A percentile compares a stretch with the other conserved stretches of the same genome.
phyloP scores from a whole-genome alignment of 2,888 invertebrate species.

The Timema cristinae region DNA sequence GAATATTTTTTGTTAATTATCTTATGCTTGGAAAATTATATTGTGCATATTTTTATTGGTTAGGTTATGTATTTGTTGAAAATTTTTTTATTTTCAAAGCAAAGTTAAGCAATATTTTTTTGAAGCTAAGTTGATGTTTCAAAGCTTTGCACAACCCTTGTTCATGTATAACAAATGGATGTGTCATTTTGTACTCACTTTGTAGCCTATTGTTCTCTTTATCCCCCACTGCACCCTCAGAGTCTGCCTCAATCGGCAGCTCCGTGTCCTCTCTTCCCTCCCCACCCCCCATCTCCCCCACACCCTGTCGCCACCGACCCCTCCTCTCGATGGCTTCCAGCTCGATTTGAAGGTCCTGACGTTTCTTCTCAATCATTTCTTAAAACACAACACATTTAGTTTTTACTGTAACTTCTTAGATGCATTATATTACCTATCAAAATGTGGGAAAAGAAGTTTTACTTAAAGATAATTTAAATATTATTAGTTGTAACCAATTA shows the following conservation, averaged over 20 bases:
- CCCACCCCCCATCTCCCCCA: slow-evolving; percentile 30
- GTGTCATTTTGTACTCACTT: slow-evolving; percentile 18
- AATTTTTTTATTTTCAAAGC: too few species aligned
- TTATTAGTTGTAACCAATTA: too few species aligned
- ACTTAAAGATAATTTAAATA: neutral
- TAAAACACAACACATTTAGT: slow-evolving; percentile 14
- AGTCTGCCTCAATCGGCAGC: slow-evolving; percentile 21
- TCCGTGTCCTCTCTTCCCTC: slow-evolving; percentile 23
- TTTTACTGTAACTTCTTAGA: neutral
- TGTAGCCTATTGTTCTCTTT: slow-evolving; percentile 30
- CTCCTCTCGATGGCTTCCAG: slow-evolving; percentile 56
- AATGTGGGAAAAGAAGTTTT: neutral
- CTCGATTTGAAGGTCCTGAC: slow-evolving; percentile 60
- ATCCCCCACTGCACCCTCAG: slow-evolving; percentile 23
- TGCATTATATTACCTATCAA: neutral
- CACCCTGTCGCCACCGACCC: slow-evolving; percentile 32
- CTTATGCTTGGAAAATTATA: too few species aligned
- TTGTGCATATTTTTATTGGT: too few species aligned
- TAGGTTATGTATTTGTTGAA: too few species aligned
- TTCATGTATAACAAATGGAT: neutral
- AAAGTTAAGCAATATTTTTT: too few species aligned
- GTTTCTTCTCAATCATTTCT: slow-evolving; percentile 62
- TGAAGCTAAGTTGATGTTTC: too few species aligned
- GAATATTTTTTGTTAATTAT: too few species aligned
- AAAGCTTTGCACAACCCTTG: too few species aligned